These are phyloP conservation scores for Papilio polytes DNA, from an alignment of 1,140 invertebrate genomes.

Conservation along the genomic window DNA sequence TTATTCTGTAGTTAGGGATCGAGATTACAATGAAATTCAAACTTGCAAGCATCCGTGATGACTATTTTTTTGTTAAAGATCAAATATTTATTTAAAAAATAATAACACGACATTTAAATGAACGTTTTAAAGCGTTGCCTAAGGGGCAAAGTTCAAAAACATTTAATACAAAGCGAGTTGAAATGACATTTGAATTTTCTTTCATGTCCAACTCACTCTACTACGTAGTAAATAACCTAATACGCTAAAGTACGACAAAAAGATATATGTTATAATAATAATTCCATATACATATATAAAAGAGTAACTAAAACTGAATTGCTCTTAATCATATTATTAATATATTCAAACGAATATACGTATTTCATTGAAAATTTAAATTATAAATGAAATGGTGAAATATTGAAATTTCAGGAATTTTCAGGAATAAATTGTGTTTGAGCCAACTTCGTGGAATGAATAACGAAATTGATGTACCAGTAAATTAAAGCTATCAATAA, in stretches of 20 bases:
- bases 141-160: slow-evolving; percentile 11
- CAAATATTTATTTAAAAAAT: not conserved
- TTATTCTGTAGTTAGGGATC: too few species aligned
- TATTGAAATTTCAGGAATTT: not conserved
- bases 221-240: not conserved
- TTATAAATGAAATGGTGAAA: not conserved
- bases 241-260: not conserved
- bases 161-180: slow-evolving; percentile 17
- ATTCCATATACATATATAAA: not conserved
- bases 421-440: not conserved
- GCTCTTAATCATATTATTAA: not conserved
- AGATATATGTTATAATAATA: not conserved
- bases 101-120: not conserved
- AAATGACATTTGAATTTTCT: slow-evolving; percentile 24
- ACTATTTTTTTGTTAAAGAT: not conserved
- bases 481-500: slow-evolving; percentile 1
- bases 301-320: not conserved
- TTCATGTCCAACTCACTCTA: slow-evolving; percentile 11
- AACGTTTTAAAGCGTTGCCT: slow-evolving; percentile 1
- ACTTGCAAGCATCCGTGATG: not conserved
- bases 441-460: not conserved
- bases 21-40: too few species aligned
- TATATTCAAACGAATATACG: not conserved
- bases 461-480: not conserved
- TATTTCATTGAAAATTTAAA: not conserved